Conservation (phyloP, 1,140 invertebrate genomes). For the Drosophila auraria region DNA sequence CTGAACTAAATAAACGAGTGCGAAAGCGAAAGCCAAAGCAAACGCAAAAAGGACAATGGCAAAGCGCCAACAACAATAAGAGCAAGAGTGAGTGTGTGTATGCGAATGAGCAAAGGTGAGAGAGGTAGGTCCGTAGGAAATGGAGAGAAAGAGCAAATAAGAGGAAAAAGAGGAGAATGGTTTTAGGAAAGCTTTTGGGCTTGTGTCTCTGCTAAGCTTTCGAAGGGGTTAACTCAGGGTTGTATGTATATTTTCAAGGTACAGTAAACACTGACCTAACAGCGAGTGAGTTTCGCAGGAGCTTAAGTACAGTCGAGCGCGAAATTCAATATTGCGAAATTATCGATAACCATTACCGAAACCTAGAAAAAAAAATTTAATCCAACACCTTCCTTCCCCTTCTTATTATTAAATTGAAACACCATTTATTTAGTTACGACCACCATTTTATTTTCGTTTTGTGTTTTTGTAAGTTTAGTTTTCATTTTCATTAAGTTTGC, state of each 20-base stretch:
- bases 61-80: conserved; percentile 56
- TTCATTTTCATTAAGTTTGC: conserved; percentile 77
- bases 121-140: conserved; percentile 9
- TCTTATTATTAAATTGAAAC: not conserved
- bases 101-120: conserved; percentile 23
- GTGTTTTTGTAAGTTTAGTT: conserved; percentile 74
- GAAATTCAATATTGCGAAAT: no score
- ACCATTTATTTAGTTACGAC: conserved; percentile 59
- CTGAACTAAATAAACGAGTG: conserved; percentile 79
- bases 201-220: conserved; percentile 49
- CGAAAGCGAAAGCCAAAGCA: conserved; percentile 76
- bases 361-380: no score
- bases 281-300: no score
- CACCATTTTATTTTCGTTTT: conserved; percentile 79
- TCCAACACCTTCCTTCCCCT: not conserved
- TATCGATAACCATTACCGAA: no score
- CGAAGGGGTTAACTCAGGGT: not conserved
- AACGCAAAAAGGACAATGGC: conserved; percentile 67
- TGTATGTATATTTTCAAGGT: not conserved
- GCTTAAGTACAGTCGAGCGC: not conserved
- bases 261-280: not conserved
- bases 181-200: conserved; percentile 38
- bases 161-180: not conserved
- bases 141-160: conserved; percentile 1
- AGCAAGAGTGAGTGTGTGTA: conserved; percentile 18